Base-by-base conservation (phyloP, 2,888 invertebrate genomes). In the Cosmia trapezina region DNA sequence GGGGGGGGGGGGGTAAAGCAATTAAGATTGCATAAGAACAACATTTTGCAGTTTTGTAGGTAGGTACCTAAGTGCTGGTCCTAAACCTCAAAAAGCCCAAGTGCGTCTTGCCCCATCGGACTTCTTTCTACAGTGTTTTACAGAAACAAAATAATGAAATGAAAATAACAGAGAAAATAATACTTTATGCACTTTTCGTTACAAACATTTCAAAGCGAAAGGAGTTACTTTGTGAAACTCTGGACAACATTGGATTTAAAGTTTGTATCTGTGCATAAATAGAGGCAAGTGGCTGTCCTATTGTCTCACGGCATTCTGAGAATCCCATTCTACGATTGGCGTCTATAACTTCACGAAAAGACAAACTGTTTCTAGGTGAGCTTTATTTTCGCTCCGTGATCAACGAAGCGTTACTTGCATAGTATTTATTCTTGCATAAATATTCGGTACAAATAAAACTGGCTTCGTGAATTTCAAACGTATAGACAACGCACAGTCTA, bases 211-310 rank as follows among this genome's bases (percentile, higher is more conserved):
- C 33, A 69, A 81, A 79, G 41, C 8, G 28, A 47, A 51, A 77
- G 19, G 53, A 77, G 37, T 68, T 68, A 77, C 56, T 71, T 68
- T 61, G 64, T 54, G 64, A 81, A 77, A 49, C 49, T 57, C 41
- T 43, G 65, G 59, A 73, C 73, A 78, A 56, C 51, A 69, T 62
- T 63, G 62, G 57, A 82, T 69, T 66, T 69, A 73, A 82, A 82
- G 68, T 80, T 80, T 59, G 62, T 65, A 74, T 69, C 70, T 75
- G 57, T 57, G 53, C 75, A 79, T 83, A 75, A 75, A 83, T 67
- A 75, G 60, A 67, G 51, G 19, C 43, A 57, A 67, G 53, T 69
- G 41, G 22, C 49, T 73, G 61, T 66, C 33, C 63, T 64, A 67
- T 79, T 79, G 75, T 79, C 66, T 79, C 60, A 53, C 68, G 47